phyloP scores from a whole-genome alignment of 2,797 vertebrate species.

The Aulostomus chinensis region DNA sequence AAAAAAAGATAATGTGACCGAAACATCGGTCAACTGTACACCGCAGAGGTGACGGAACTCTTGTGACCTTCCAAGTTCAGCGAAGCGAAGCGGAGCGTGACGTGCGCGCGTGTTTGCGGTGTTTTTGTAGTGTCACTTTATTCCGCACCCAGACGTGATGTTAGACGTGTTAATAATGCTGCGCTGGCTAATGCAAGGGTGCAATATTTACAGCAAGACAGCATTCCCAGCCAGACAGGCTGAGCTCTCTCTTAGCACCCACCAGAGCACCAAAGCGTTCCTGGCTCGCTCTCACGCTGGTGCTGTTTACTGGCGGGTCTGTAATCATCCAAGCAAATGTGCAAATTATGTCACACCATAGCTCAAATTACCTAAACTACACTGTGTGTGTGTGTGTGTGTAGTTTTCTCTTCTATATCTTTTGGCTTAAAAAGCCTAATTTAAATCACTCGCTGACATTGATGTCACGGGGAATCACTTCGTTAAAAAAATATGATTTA shows the following conservation, averaged over 20 bases:
- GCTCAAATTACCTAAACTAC: constrained; percentile 30
- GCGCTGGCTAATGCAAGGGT: constrained; percentile 5
- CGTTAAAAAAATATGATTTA: no score
- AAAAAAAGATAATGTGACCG: not conserved
- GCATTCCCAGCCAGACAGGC: constrained; percentile 69
- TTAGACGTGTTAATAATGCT: constrained; percentile 20
- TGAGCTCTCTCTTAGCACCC: constrained; percentile 46
- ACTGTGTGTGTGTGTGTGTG: not conserved
- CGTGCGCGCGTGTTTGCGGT: constrained; percentile 9
- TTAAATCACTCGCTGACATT: not conserved
- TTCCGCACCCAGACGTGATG: not conserved
- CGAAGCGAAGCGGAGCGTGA: not conserved
- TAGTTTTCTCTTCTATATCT: constrained; percentile 24
- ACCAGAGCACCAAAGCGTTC: constrained; percentile 18
- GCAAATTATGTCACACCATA: constrained; percentile 49
- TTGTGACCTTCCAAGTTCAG: constrained; percentile 24
- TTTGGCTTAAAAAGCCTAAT: not conserved
- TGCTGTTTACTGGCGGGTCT: constrained; percentile 23
- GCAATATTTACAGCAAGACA: constrained; percentile 44
- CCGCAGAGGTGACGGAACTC: constrained; percentile 2
- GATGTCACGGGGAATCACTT: no score
- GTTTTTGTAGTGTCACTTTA: constrained; percentile 3
- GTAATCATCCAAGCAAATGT: constrained; percentile 38
- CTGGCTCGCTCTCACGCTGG: constrained; percentile 16
- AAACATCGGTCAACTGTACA: constrained; percentile 7